Conservation (phyloP, 2,113 vertebrate species). For the Platycercus adscitus region DNA sequence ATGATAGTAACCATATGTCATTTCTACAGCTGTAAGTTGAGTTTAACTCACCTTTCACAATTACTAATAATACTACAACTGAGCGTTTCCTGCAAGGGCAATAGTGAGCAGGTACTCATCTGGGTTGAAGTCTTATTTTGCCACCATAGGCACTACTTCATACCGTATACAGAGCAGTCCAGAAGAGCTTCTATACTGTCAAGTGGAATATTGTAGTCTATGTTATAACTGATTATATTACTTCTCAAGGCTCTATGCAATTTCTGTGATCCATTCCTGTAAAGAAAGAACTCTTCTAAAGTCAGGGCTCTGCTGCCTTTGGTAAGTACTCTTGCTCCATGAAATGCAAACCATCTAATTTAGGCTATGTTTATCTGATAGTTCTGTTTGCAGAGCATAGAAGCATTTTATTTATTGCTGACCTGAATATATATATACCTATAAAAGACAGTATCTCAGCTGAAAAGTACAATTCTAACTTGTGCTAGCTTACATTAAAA, state of each 20-base stretch:
- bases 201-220: background rate
- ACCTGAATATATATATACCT: background rate
- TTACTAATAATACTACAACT: background rate
- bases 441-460: background rate
- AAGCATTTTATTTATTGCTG: background rate
- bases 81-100: background rate
- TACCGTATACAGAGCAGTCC: background rate
- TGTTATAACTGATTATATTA: background rate
- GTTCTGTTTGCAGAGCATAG: background rate
- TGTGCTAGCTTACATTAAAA: background rate
- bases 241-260: background rate
- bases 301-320: background rate
- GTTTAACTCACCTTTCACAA: background rate
- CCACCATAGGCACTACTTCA: background rate
- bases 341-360: fast-evolving
- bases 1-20: background rate
- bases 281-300: background rate
- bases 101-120: background rate
- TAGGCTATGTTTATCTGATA: background rate
- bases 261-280: background rate
- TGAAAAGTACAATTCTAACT: background rate
- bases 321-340: background rate
- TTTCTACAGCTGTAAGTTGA: background rate
- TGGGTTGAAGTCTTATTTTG: background rate
- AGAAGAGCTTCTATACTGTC: background rate